Base-by-base conservation (phyloP, 2,113 vertebrate species). In the Leucosticte australis region DNA sequence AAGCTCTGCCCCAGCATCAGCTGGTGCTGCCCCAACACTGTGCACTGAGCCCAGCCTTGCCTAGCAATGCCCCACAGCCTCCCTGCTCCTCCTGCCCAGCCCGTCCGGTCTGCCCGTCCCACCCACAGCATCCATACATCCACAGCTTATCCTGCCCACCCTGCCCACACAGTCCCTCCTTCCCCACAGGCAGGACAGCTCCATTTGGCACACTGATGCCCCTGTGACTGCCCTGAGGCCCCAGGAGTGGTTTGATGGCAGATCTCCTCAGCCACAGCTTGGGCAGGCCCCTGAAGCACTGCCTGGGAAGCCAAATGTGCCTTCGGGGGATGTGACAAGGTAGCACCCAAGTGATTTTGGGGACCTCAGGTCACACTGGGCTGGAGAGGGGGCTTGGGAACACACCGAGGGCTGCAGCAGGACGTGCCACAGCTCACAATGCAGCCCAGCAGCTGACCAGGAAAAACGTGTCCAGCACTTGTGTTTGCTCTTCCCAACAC, bases 151-250 rank as follows among this genome's bases (percentile, higher is more conserved):
- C 6, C 8, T 19, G 56, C 46, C 53, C 27, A 2, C 9, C 0
- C 13, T 18, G 56, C 46, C 53, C 27, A 0, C 11, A 4, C 46
- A 4, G 37, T 2, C 37, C 30, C 37, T 35, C 35, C 39, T 23
- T 18, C 13, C 33, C 80, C 13, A 4, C 1, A 2, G 11, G 47
- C 53, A 35, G 80, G 12, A n/a, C 49, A 14, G 77, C 67, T 13
- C 2, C 0, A 0, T 6, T 10, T 9, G 67, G 18, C 55, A 42
- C 55, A 11, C 1, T 0, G 0, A 4, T 1, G 0, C 11, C 41
- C n/a, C 57, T 31, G 2, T 3, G 35, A 27, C 30, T 9, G 0
- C 49, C 57, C 10, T 8, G 49, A 5, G 39, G 79, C 42, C 63
- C 57, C 10, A 6, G 2, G 26, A 3, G 30, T 0, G 4, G 9